These are phyloP conservation scores for Sylvia atricapilla DNA, from an alignment of 2,113 vertebrate species.

Conservation along the genomic window DNA sequence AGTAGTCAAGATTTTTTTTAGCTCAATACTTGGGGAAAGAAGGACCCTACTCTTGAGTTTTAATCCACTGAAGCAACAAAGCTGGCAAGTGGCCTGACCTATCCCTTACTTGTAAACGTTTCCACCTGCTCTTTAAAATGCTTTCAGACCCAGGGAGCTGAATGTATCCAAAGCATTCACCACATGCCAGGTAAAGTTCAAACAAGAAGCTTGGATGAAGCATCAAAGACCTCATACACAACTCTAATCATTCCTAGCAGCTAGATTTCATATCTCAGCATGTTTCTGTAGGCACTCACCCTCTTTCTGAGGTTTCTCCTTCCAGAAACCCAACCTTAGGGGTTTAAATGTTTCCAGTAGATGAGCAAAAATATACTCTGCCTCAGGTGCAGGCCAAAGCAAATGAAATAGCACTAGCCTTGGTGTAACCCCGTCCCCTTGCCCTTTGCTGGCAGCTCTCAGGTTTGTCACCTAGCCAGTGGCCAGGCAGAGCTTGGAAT, in stretches of 20 bases:
- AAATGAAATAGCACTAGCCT: background rate
- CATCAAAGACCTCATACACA: background rate
- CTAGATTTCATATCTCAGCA: background rate
- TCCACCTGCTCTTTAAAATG: background rate
- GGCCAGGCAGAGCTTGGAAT: background rate
- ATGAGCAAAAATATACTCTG: background rate
- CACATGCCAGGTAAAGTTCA: background rate
- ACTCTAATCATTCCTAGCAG: background rate
- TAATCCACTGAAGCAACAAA: background rate
- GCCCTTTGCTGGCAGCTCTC: background rate
- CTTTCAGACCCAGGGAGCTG: background rate
- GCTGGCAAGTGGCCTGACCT: background rate
- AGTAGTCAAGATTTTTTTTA: background rate
- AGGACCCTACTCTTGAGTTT: background rate
- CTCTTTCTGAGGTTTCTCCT: background rate
- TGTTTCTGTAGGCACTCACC: background rate
- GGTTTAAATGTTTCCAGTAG: background rate
- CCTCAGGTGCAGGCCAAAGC: background rate
- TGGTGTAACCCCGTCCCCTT: background rate
- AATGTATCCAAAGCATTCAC: background rate
- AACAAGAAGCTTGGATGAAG: background rate
- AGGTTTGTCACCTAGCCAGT: background rate
- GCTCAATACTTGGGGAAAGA: background rate
- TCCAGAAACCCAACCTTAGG: background rate
- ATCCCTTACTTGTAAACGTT: background rate